Base-by-base conservation (phyloP, 2,113 vertebrate species). In the Sclerurus mexicanus region DNA sequence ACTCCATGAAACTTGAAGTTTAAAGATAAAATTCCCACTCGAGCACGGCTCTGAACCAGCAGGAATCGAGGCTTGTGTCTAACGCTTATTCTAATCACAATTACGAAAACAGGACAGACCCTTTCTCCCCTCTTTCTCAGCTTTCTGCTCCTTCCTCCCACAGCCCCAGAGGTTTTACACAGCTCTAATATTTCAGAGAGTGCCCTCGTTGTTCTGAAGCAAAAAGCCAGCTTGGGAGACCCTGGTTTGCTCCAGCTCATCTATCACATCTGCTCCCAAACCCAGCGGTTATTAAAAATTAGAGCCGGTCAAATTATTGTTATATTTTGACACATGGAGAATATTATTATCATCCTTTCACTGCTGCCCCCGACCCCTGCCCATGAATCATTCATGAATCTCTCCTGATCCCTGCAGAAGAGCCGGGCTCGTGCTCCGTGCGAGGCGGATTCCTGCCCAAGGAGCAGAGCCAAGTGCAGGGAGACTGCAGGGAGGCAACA, bases 211-310 rank as follows among this genome's bases (percentile, higher is more conserved):
- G 89, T 77, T 87, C 64, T 74, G 68, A 81, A 85, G 74, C 55
- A 52, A 85, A 87, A 82, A 90, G 81, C 33, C 87, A 91, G 74
- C 92, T 46, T 66, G 62, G 87, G 74, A 96, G 66, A 58, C 53
- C 67, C 33, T 4, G 24, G 42, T 42, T 78, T 87, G 85, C 85
- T 89, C 69, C 71, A 89, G 87, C 68, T 81, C 76, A 89, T 87
- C 87, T 73, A 59, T 69, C 87, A 82, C 81, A 93, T n/a, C 58
- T 90, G 90, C 88, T 93, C 88, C 73, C 71, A 73, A 83, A 44
- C 67, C 42, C 94, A 64, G 58, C 4, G 49, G 69, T 89, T 87
- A 87, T 90, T 52, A 94, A 95, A 91, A 92, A 84, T 69, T 7
- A 85, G 74, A 93, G 72, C 87, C 56, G 76, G 80, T 86, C 76